These are phyloP conservation scores for Aspidapion aeneum DNA, from an alignment of 2,888 invertebrate genomes.

Conservation along the genomic window DNA sequence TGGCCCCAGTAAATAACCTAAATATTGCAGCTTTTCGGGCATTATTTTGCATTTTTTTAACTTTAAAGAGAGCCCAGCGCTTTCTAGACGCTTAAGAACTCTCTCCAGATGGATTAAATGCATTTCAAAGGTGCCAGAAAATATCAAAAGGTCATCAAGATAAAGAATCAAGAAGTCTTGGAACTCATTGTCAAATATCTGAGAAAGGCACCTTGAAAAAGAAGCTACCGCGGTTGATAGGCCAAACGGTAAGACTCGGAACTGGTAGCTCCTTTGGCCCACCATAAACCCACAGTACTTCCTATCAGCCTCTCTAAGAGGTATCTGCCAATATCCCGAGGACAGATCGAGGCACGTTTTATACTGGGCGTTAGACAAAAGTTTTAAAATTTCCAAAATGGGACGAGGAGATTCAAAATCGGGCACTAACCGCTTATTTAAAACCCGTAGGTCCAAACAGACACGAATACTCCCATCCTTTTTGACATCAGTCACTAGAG, in stretches of 20 bases:
- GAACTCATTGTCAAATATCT: neutral
- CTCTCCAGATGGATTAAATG: neutral
- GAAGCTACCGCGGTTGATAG: neutral
- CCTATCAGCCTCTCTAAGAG: neutral
- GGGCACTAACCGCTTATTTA: neutral
- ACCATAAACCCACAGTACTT: neutral
- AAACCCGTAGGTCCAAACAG: neutral
- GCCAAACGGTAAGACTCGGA: neutral
- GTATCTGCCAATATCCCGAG: neutral
- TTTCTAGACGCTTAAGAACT: neutral
- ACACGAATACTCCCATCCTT: neutral
- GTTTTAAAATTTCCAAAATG: neutral
- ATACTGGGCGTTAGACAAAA: neutral
- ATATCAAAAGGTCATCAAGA: neutral
- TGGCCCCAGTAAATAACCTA: too few relatives aligned
- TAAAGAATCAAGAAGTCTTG: neutral
- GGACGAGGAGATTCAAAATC: neutral
- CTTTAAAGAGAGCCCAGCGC: neutral
- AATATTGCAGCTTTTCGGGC: too few relatives aligned
- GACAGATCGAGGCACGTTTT: neutral
- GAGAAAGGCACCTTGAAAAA: neutral
- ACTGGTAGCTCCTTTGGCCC: neutral
- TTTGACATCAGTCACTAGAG: neutral
- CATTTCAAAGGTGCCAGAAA: neutral
- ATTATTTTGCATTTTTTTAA: too few relatives aligned